Evolutionary conservation across 2,113 vertebrate species (phyloP).

Genomic region (Zosterops pallidus): DNA sequence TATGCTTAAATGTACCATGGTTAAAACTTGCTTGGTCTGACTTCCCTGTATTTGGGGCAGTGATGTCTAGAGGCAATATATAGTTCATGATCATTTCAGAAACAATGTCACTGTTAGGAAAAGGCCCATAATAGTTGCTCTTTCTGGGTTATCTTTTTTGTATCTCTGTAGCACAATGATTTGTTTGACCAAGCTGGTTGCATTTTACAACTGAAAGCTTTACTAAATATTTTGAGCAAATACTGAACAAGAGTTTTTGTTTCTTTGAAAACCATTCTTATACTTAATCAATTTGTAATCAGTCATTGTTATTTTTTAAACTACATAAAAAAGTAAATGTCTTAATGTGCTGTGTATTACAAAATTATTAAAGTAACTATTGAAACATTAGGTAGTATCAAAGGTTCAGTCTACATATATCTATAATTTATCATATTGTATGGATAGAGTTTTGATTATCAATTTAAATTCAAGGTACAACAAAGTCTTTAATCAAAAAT

Average conservation of each 20-base stretch:
- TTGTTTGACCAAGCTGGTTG: background rate
- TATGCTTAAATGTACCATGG: background rate
- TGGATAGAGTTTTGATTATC: background rate
- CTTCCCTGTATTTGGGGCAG: background rate
- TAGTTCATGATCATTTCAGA: background rate
- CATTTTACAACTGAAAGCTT: slow-evolving; percentile 5
- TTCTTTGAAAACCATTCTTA: slow-evolving; percentile 31
- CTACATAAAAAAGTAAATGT: background rate
- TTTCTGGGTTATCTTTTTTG: background rate
- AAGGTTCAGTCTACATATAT: background rate
- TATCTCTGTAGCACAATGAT: slow-evolving; percentile 4
- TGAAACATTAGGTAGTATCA: background rate
- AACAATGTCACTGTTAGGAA: slow-evolving; percentile 14
- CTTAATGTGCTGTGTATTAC: background rate
- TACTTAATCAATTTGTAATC: background rate
- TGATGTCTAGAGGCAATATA: background rate
- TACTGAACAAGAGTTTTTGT: background rate
- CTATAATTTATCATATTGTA: background rate
- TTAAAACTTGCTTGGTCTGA: background rate
- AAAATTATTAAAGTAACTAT: background rate
- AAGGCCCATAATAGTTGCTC: background rate
- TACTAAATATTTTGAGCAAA: slow-evolving; percentile 34
- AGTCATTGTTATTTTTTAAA: background rate
- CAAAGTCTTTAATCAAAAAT: background rate
- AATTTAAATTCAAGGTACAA: background rate